phyloP scores from a whole-genome alignment of 2,888 invertebrate genomes.

The Andrena praecox region DNA sequence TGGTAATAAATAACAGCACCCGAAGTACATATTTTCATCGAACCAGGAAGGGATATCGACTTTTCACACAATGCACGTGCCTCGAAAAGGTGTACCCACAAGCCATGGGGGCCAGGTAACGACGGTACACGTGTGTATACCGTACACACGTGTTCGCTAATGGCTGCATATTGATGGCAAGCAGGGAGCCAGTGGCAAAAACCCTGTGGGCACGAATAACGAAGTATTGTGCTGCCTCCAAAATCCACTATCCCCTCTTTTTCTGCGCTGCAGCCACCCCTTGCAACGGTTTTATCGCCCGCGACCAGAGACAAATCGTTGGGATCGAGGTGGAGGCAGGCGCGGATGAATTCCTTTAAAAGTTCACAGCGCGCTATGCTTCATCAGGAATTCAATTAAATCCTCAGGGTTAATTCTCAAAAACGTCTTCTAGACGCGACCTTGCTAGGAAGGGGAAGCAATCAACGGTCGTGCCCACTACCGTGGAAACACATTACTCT shows the following conservation, averaged over 20 bases:
- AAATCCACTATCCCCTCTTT: slow-evolving; percentile 25
- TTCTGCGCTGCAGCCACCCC: background rate
- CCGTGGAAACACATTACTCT: slow-evolving; percentile 43
- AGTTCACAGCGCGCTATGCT: slow-evolving; percentile 2
- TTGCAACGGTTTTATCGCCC: slow-evolving; percentile 7
- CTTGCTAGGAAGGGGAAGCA: slow-evolving; percentile 43
- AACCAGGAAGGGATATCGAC: slow-evolving; percentile 9
- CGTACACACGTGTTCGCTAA: slow-evolving; percentile 65
- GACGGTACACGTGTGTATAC: slow-evolving; percentile 42
- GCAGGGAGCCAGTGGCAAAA: slow-evolving; percentile 49
- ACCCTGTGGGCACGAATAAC: slow-evolving; percentile 63
- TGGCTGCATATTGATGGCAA: slow-evolving; percentile 62
- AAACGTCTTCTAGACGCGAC: slow-evolving; percentile 32
- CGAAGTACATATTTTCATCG: slow-evolving; percentile 1
- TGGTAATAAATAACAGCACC: slow-evolving; percentile 11
- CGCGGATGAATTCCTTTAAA: slow-evolving; percentile 1
- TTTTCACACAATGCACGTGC: slow-evolving; percentile 44
- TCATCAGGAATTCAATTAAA: slow-evolving; percentile 57
- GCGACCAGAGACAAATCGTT: slow-evolving; percentile 21
- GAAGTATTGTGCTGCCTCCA: slow-evolving; percentile 63
- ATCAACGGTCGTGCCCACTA: slow-evolving; percentile 44
- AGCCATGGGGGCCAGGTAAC: slow-evolving; percentile 34
- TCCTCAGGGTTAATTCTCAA: slow-evolving; percentile 38
- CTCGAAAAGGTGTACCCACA: slow-evolving; percentile 40
- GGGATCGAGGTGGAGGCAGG: background rate